Base-by-base conservation (phyloP, 1,140 invertebrate genomes). In the Lanistes nyassanus region DNA sequence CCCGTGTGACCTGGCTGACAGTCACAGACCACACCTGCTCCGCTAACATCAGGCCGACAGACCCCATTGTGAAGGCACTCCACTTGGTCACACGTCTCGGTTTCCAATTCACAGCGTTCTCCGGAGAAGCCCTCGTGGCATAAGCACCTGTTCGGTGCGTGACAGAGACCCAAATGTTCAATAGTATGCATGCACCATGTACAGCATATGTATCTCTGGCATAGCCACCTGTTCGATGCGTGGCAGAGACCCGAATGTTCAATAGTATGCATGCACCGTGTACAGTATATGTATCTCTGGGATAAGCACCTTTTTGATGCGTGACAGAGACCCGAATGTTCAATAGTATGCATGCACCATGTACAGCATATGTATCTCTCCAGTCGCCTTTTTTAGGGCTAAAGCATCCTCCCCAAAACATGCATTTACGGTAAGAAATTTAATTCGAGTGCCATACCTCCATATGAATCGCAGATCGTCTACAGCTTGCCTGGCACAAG, bases 61-160 rank as follows among this genome's bases (percentile, higher is more conserved):
- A 70, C 62, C 3, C 79, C 79, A 29, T 70, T 65, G 58, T 80
- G 73, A 5, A 74, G 23, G 66, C 79, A 80, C 51, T 2, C 26
- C 42, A 77, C 56, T 19, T 58, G 31, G 2, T 55, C 53, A 31
- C 79, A 80, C 31, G 78, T 75, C 42, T 26, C 56, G 16, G 2
- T 6, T 19, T 71, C 60, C 6, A 5, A 39, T 60, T 80, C 64
- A 76, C 79, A 80, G 29, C 74, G 39, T 9, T 37, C 69, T 7
- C 79, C 79, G 3, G 69, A 70, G 58, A 74, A 78, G 37, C 65
- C 55, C 58, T 76, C 77, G 0, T 75, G 53, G n/a, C 77, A 79
- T 26, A 74, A 23, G 39, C 77, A 79, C 31, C 77, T 79, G 72
- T 31, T 31, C 6, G 55, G 13, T 23, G 16, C 7, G 42, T 39